These are phyloP conservation scores for Eumeta japonica DNA, from an alignment of 1,140 invertebrate genomes.

Conservation along the genomic window DNA sequence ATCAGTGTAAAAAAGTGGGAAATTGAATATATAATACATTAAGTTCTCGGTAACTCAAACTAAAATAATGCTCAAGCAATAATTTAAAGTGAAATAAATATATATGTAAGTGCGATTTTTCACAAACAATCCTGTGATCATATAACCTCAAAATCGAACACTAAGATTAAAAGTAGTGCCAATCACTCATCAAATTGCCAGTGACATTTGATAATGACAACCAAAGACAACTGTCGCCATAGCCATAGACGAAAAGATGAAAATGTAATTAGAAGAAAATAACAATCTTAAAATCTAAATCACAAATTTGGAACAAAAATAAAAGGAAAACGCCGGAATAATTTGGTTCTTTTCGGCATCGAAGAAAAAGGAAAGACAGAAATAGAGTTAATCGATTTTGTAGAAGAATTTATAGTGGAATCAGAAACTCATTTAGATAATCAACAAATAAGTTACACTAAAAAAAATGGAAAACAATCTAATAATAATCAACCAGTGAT, in stretches of 20 bases:
- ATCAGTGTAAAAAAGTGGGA: not conserved
- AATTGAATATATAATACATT: not conserved
- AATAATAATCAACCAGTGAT: conserved; percentile 16
- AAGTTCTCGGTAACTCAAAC: not conserved
- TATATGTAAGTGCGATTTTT: not conserved
- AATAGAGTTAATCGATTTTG: conserved; percentile 16
- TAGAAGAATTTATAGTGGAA: conserved; percentile 13
- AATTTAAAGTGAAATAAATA: no score
- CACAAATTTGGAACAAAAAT: conserved; percentile 13
- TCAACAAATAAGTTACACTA: conserved; percentile 16
- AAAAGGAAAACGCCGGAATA: conserved; percentile 17
- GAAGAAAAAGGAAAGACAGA: no score
- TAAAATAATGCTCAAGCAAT: not conserved
- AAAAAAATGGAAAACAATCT: conserved; percentile 12
- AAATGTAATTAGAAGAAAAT: conserved; percentile 15
- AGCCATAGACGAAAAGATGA: conserved; percentile 13
- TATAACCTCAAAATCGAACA: not conserved
- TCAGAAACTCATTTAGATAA: conserved; percentile 10
- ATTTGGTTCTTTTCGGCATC: conserved; percentile 18
- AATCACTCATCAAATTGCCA: not conserved
- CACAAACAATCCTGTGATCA: not conserved
- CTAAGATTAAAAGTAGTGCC: not conserved
- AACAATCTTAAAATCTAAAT: conserved; percentile 14
- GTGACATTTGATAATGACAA: not conserved
- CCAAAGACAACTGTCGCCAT: no score